These are phyloP conservation scores for Vanessa tameamea DNA, from an alignment of 1,140 invertebrate genomes.

Conservation along the genomic window DNA sequence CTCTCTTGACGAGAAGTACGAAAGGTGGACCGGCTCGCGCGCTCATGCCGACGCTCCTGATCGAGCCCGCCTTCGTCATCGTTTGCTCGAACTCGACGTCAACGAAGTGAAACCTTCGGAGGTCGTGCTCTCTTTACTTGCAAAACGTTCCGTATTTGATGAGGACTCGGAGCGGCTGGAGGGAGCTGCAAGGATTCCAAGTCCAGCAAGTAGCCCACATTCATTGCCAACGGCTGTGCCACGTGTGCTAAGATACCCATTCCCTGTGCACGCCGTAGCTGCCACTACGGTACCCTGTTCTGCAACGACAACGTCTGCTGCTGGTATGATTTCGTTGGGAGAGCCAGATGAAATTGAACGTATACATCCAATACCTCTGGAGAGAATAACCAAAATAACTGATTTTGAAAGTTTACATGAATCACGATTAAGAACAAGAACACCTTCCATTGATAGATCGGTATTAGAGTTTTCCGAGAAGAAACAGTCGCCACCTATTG, in stretches of 20 bases:
- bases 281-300: conserved; percentile 78
- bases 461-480: conserved; percentile 35
- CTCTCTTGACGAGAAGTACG: conserved; percentile 95
- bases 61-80: conserved; percentile 83
- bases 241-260: conserved; percentile 90
- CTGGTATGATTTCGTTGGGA: conserved; percentile 62
- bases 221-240: conserved; percentile 75
- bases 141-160: conserved; percentile 96
- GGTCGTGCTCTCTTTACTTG: conserved; percentile 94
- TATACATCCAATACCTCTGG: conserved; percentile 38
- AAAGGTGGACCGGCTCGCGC: conserved; percentile 91
- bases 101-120: conserved; percentile 94
- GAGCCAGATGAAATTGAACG: conserved; percentile 72
- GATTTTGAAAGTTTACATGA: conserved; percentile 55
- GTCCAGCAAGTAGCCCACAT: conserved; percentile 62
- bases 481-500: conserved; percentile 30
- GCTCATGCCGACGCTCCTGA: conserved; percentile 73
- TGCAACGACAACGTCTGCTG: conserved; percentile 28
- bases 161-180: conserved; percentile 96
- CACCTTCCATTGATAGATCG: conserved; percentile 57
- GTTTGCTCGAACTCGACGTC: conserved; percentile 87
- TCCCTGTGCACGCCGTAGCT: conserved; percentile 82
- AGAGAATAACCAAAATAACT: conserved; percentile 48
- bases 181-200: conserved; percentile 82
- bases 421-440: conserved; percentile 51